Evolutionary conservation across 2,797 vertebrate species (phyloP), one percentile per base, ranked within the genome.

Genomic region (Tenualosa thibaudeaui): DNA sequence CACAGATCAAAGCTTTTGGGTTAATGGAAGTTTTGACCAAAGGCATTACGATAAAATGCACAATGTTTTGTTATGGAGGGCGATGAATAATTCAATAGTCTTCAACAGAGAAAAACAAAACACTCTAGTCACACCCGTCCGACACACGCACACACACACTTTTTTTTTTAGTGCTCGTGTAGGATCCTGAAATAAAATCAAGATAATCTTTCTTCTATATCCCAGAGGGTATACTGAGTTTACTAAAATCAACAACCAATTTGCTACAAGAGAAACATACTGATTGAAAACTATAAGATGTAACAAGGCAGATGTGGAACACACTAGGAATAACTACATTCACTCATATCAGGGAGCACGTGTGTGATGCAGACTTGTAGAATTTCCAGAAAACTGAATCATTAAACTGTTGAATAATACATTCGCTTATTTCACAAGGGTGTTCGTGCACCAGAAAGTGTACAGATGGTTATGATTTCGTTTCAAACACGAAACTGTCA

Each of bases 171-270:
- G 40, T 46, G 5, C 71, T 19, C 40, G 22, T 40, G 46, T 46
- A 40, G 40, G 46, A 43, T 78, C 37, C 71, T 22, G 6, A 62
- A 62, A 78, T 46, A 78, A 12, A 78, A 43, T 43, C 26, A 78
- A 75, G 81, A 83, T 58, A 49, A 86, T 50, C 53, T 56, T 83
- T 85, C 86, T 31, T 31, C 31, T 31, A 31, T 31, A 31, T 31
- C 84, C 81, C 84, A 85, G 46, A 49, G 84, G 81, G 81, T 71
- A 81, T 87, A 81, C 40, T 85, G 43, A 85, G 84, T 87, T 85
- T 87, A 83, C 46, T 85, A 10, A 81, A 85, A 65, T 85, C 83
- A 84, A 84, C 71, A 37, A 65, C 82, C 58, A 62, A 24, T 62
- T 24, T 62, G 58, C 10, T 62, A 62, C 24, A 62, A 62, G 58